Evolutionary conservation across 2,888 invertebrate genomes (phyloP), one percentile per base, ranked within the genome.

Genomic region (Xylophagus ater): DNA sequence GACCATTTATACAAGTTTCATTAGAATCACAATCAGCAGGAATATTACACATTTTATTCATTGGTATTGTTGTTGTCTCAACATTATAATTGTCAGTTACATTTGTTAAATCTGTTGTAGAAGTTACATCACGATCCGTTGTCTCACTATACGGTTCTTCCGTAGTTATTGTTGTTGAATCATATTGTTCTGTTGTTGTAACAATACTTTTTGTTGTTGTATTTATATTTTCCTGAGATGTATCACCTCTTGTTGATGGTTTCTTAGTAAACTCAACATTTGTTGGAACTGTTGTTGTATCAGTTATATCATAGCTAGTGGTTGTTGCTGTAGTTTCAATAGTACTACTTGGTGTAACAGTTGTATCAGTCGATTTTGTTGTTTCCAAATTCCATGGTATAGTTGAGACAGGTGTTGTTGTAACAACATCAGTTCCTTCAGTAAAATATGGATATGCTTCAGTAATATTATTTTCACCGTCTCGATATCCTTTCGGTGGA

Each of bases 1-100:
- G 62, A 52, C 70, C 70, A 55, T 66, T 63, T 50, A 70, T 62
- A 61, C 79, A 80, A 46, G 69, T 69, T 62, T 78, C 74, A 49
- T 66, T 66, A 50, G 66, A 59, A 49, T 66, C 66, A 60, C 80
- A 80, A 55, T 78, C 75, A 53, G 63, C 64, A 60, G 75, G 70
- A 53, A 63, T 62, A 51, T 63, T 65, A 67, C 78, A 79, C 52
- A 62, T 52, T 53, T 58, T 62, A 54, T 59, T 58, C 55, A 62
- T 61, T 17, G 48, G 29, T 31, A 37, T 40, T 15, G 31, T 37
- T 29, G 42, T 42, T 13, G 41, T 36, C 26, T 37, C 24, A 26
- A 23, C 36, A 33, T 39, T 40, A 30, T 31, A 26, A 15, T 24
- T 40, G 34, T 48, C 48, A 37, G 38, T 45, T 32, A 24, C 42